Base-by-base conservation (phyloP, 2,113 vertebrate species). In the Aptenodytes patagonicus region DNA sequence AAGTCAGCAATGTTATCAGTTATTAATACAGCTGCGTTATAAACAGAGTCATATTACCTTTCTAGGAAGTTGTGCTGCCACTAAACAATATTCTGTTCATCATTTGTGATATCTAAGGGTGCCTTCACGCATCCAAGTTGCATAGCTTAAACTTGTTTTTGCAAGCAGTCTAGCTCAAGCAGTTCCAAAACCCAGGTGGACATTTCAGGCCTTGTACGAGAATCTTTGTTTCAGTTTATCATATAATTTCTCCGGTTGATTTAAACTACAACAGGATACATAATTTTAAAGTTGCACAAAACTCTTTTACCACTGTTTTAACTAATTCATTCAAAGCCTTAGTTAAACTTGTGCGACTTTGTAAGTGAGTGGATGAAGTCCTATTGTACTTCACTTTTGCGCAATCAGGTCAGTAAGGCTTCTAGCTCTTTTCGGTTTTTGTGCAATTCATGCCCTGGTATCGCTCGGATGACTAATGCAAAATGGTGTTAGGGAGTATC, bases 281-380 rank as follows among this genome's bases (percentile, higher is more conserved):
- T 42, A 4, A 34, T 38, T 58, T 29, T 66, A 9, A 34, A 75
- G 47, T 31, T 42, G 17, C 20, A 13, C 34, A 11, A 11, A 76
- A 13, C 17, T 40, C n/a, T 71, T 70, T 62, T 44, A 11, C 36
- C 32, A 2, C 19, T 2, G 9, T 61, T 70, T 18, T 26, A 57
- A 49, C n/a, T 20, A 11, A 40, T n/a, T 76, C 16, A 6, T 17
- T 49, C 64, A 26, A 55, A 44, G 47, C 36, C 49, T 46, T 26
- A 9, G 16, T 36, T 49, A 26, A 65, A 58, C 11, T 51, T 12
- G 9, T 29, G 26, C 49, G 22, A 7, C 40, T 26, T 57, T 4
- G 0, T 6, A 3, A 1, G 31, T 7, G n/a, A 1, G 31, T 7
- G n/a, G 31, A 3, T n/a, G 9, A 14, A 18, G 49, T 9, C 72